Evolutionary conservation across 2,888 invertebrate species (phyloP), one percentile per base, ranked within the genome.

Genomic region (Bugula neritina): DNA sequence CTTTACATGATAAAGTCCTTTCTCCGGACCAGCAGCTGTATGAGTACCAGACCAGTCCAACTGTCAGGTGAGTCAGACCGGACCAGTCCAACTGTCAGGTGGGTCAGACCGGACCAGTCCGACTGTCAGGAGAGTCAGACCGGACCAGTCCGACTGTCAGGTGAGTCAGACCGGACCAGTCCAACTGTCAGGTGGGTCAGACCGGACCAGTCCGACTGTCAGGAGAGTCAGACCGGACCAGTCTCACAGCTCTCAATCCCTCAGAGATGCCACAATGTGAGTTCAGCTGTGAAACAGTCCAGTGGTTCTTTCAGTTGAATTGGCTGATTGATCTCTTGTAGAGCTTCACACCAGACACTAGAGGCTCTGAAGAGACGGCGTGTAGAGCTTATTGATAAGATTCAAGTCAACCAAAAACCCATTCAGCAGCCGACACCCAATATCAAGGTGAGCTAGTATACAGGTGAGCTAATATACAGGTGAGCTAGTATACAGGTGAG

Each of bases 11-110:
- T n/a, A n/a, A 57, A 21, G 25, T 13, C 5, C 5, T n/a, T 5
- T 5, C 13, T 5, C 5, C 25, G 10, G 57, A 57, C 57, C 5
- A 25, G 31, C 25, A 63, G 13, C 63, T 63, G 29, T 63, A 63
- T 31, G 63, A 63, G 34, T 63, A 63, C n/a, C 63, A 63, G 17
- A 63, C 13, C 31, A 21, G 23, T 13, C 13, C 57, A 5, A n/a
- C 57, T 57, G 57, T 23, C 57, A 57, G 57, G 57, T 57, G 5
- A n/a, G 57, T n/a, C 57, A 17, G 23, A 57, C 25, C 57, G 25
- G 5, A 57, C 23, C 57, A 21, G 23, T 13, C 13, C 57, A 5
- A n/a, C 57, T 57, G 57, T 23, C 57, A 57, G 57, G 57, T 57
- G 5, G 25, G 57, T n/a, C 57, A 17, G 23, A 57, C 25, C 57